Percentiles rank a stretch among this genome's conserved stretches.
Evolutionary conservation across 1,140 invertebrate genomes (phyloP).

Genomic region (Eriocheir sinensis): DNA sequence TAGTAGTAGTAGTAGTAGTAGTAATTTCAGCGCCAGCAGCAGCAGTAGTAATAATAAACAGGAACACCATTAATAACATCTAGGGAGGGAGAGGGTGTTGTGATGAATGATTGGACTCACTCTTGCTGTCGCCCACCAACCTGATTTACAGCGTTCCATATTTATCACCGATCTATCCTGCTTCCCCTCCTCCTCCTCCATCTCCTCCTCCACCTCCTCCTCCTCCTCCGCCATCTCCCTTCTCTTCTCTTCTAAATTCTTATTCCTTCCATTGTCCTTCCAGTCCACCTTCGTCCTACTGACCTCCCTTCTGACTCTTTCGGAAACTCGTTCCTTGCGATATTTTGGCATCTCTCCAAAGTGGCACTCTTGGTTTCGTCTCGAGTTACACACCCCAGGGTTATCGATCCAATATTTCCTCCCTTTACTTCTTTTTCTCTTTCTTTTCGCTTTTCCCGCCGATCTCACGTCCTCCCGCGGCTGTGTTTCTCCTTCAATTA

Average conservation of each 20-base stretch:
- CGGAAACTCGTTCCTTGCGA: not conserved
- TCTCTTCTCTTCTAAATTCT: too few relatives aligned
- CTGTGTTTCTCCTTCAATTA: conserved; percentile 14
- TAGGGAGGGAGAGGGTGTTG: not conserved
- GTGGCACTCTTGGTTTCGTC: not conserved
- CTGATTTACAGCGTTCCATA: not conserved
- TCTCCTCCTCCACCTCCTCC: too few relatives aligned
- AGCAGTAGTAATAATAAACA: not conserved
- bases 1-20: not conserved
- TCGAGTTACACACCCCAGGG: too few relatives aligned
- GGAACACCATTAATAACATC: too few relatives aligned
- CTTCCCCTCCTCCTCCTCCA: not conserved
- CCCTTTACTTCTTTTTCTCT: not conserved
- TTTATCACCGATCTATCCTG: not conserved
- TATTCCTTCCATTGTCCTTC: not conserved
- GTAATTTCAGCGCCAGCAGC: not conserved
- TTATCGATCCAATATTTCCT: not conserved
- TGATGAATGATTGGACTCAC: not conserved
- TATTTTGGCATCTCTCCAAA: not conserved
- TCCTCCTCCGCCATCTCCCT: too few relatives aligned
- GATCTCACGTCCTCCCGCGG: too few relatives aligned
- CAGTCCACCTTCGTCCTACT: not conserved
- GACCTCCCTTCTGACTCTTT: not conserved
- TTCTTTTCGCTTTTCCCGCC: too few relatives aligned
- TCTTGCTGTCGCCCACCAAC: too few relatives aligned